Evolutionary conservation across 1,140 invertebrate species (phyloP).

Genomic region (Panonychus citri): DNA sequence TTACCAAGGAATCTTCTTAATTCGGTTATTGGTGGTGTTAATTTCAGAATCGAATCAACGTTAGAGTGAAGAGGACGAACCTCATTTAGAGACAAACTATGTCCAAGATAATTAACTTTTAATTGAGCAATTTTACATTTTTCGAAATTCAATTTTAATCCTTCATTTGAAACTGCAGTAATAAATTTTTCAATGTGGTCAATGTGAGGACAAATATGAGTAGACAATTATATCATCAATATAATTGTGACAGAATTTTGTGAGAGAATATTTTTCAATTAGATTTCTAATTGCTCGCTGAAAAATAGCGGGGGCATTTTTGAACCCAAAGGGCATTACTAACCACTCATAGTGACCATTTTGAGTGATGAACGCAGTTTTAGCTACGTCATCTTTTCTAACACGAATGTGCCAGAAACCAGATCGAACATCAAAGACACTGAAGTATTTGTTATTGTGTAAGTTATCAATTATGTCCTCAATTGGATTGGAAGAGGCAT

Average conservation of each 20-base stretch:
- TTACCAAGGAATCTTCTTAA: slow-evolving; percentile 25
- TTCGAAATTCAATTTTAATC: slow-evolving; percentile 6
- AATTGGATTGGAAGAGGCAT: background rate
- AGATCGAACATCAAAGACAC: slow-evolving; percentile 8
- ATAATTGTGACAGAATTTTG: slow-evolving; percentile 17
- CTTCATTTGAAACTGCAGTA: background rate
- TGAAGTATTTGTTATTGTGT: slow-evolving; percentile 1
- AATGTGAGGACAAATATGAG: slow-evolving; percentile 11
- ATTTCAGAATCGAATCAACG: slow-evolving; percentile 16
- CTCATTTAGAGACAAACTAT: slow-evolving; percentile 14
- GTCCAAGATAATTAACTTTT: slow-evolving; percentile 10
- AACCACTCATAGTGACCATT: slow-evolving; percentile 11
- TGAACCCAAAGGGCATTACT: slow-evolving; percentile 24
- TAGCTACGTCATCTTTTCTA: slow-evolving; percentile 12
- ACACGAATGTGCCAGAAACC: slow-evolving; percentile 21
- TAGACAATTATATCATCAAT: slow-evolving; percentile 21
- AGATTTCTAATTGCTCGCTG: slow-evolving; percentile 20
- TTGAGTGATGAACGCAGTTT: slow-evolving; percentile 7
- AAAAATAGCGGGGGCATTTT: no score
- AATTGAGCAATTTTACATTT: slow-evolving; percentile 8
- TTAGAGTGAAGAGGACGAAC: slow-evolving; percentile 19
- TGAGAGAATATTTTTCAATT: background rate
- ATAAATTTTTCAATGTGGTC: slow-evolving; percentile 1
- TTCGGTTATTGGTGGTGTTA: slow-evolving; percentile 17
- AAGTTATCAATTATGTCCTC: slow-evolving; percentile 1